phyloP scores from a whole-genome alignment of 92 coral and sea anemone species.

The Meandrina meandrites region DNA sequence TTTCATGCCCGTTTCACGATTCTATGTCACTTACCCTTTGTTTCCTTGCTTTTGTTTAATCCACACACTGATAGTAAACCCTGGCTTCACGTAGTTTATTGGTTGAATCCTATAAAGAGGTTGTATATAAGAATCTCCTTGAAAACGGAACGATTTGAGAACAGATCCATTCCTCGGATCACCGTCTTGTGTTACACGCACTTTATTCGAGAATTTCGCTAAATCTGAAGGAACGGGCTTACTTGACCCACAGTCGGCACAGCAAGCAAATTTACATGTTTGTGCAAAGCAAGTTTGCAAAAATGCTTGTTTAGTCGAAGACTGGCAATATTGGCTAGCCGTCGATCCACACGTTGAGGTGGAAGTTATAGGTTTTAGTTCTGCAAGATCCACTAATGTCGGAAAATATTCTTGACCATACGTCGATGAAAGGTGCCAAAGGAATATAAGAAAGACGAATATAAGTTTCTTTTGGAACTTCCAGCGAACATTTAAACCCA shows the following conservation, averaged over 20 bases:
- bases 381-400: constrained; percentile 66
- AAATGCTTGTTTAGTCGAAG: constrained; percentile 41
- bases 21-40: constrained; percentile 71
- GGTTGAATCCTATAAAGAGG: constrained; percentile 63
- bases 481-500: constrained; percentile 24
- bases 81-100: constrained; percentile 61
- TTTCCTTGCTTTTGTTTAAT: constrained; percentile 80
- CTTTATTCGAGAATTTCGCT: neutral
- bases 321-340: constrained; percentile 68
- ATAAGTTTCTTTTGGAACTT: neutral
- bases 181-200: constrained; percentile 62
- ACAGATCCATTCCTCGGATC: constrained; percentile 73
- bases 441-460: constrained; percentile 3
- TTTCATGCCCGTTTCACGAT: neutral
- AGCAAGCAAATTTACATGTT: constrained; percentile 82
- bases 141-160: constrained; percentile 67
- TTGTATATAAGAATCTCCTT: constrained; percentile 58
- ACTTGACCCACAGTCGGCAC: constrained; percentile 62
- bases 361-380: constrained; percentile 67
- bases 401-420: constrained; percentile 70
- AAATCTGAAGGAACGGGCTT: constrained; percentile 61
- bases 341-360: constrained; percentile 92
- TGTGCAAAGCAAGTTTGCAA: constrained; percentile 72
- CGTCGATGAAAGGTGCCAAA: constrained; percentile 37
- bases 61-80: constrained; percentile 85